Evolutionary conservation across 2,113 vertebrate genomes (phyloP), one percentile per base, ranked within the genome.

Genomic region (Aleadryas rufinucha): DNA sequence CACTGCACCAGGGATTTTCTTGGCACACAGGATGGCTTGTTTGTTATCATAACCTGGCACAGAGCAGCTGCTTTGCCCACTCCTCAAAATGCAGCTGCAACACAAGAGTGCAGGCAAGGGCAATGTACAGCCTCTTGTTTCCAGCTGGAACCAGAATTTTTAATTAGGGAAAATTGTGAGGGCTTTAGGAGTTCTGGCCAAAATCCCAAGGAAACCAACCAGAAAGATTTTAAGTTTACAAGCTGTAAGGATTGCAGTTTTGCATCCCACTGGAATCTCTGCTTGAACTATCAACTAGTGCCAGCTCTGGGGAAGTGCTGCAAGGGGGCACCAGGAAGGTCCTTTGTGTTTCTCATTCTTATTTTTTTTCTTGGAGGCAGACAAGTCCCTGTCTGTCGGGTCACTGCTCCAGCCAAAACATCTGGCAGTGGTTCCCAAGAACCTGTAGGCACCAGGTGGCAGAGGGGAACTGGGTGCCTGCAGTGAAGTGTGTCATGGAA

Each of bases 381-480:
- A 61, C 11, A 45, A 92, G 20, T 18, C 35, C 26, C 23, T 76
- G 37, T 35, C 27, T 1, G 2, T 44, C 21, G 75, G 71, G 71
- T 80, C 76, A 57, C 30, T 78, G 66, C 53, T 84, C 28, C 54
- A 68, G 60, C 47, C 75, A 37, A 61, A 86, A 71, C 35, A 75
- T 42, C 61, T 65, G 47, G 30, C 45, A 37, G 31, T 3, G 9
- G 76, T 84, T 92, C 87, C 95, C 74, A 66, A 70, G 87, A 68
- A 84, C 71, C 78, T 89, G 44, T n/a, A 97, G 97, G 97, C 94
- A 95, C 91, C 96, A 95, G 91, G 96, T 84, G 95, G 95, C 80
- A 71, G 33, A 57, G 26, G 68, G 60, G 70, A 89, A 31, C 27
- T 24, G 16, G 75, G 69, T 61, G 37, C 15, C 53, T 9, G 8